Base-by-base conservation (phyloP, 2,797 vertebrate species). In the Periophthalmus magnuspinnatus region DNA sequence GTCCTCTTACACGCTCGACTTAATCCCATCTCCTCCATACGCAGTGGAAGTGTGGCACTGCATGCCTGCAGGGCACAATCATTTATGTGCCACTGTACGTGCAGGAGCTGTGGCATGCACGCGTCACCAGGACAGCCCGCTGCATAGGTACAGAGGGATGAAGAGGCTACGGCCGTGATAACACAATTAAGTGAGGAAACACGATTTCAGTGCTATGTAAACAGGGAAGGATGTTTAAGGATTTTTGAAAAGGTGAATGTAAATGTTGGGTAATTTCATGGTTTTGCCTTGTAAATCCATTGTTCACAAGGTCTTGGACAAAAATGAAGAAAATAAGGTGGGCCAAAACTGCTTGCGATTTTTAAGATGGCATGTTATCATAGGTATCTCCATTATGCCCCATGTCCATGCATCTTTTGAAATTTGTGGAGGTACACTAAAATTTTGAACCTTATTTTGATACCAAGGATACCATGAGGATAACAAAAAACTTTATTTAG, bases 51-150 rank as follows among this genome's bases (percentile, higher is more conserved):
- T 77, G 64, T 4, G 68, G 68, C 68, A 71, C 72, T 24, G 47
- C 66, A 73, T 74, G 81, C 79, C 87, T 74, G 57, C 74, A 47
- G 80, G 82, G 80, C 77, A 86, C 83, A 87, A 86, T 84, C 77
- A 83, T 81, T 86, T 70, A 84, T 78, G 76, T 79, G 76, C 50
- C 68, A 41, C 75, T 76, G 67, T 82, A 80, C 77, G 62, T 70
- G 76, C 74, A 24, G 71, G 74, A 81, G 74, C 61, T 38, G 74
- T 65, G 62, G 72, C 74, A 83, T 76, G 75, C 72, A 71, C 5
- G 1, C 68, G 76, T 72, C 72, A 76, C 65, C 62, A 58, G 69
- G 72, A 76, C 74, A 77, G 81, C 67, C 78, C 71, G 63, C 71
- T 79, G 59, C 77, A 71, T 70, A 69, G 70, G 33, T 67, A 68